Evolutionary conservation across 2,797 vertebrate species (phyloP).

Genomic region (Vipera latastei): DNA sequence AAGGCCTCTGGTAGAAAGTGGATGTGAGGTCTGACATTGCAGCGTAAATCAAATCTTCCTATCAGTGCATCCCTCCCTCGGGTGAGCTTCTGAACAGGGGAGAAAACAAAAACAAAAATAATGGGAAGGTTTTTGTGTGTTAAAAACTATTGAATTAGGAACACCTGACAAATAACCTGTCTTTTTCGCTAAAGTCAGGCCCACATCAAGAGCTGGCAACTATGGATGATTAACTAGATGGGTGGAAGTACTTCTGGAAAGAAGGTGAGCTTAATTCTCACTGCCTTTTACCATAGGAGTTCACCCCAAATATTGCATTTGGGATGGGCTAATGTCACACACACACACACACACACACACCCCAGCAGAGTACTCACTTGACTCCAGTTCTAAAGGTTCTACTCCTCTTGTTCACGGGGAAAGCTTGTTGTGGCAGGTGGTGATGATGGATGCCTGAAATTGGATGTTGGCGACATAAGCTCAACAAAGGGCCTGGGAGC

Average conservation of each 20-base stretch:
- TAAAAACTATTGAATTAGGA: too few species aligned
- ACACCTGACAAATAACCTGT: neutral
- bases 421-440: neutral
- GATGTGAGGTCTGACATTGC: conserved; percentile 58
- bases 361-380: neutral
- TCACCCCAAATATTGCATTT: neutral
- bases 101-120: neutral
- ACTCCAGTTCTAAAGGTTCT: neutral
- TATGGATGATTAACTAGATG: neutral
- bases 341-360: too few species aligned
- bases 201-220: neutral
- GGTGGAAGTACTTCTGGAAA: neutral
- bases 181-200: neutral
- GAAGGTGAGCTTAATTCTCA: neutral
- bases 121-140: too few species aligned
- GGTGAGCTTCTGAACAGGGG: neutral
- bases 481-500: neutral
- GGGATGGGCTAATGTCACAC: neutral
- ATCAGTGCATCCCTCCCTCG: neutral
- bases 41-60: conserved; percentile 10
- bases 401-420: neutral
- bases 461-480: neutral
- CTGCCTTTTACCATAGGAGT: neutral
- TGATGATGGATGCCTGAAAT: neutral
- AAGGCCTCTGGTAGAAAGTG: conserved; percentile 58